Evolutionary conservation across 2,888 invertebrate genomes (phyloP).

Genomic region (Eulithis testata): DNA sequence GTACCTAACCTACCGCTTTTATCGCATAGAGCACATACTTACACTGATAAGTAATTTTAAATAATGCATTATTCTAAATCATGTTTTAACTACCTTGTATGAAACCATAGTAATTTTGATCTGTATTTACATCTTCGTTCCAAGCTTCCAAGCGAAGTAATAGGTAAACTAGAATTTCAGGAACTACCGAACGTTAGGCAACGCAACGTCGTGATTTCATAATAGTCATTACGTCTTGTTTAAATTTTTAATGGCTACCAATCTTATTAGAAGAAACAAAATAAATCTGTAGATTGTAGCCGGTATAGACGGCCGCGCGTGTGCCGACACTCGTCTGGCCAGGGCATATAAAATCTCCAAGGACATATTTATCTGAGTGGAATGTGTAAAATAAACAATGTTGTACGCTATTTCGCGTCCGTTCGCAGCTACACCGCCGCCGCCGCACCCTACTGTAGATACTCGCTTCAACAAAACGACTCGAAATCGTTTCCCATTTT

Average conservation of each 20-base stretch:
- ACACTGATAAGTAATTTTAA: slow-evolving; percentile 64
- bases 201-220: slow-evolving; percentile 34
- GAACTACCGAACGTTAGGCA: slow-evolving; percentile 35
- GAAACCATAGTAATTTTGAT: not conserved
- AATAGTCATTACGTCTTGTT: slow-evolving; percentile 39
- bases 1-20: slow-evolving; percentile 61
- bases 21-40: slow-evolving; percentile 64
- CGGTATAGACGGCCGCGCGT: slow-evolving; percentile 44
- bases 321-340: slow-evolving; percentile 55
- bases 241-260: slow-evolving; percentile 43
- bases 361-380: slow-evolving; percentile 81
- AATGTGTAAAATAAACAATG: slow-evolving; percentile 80
- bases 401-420: slow-evolving; percentile 68
- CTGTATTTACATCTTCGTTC: too few species aligned
- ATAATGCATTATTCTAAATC: slow-evolving; percentile 66
- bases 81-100: slow-evolving; percentile 52
- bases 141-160: not conserved
- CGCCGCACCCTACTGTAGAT: slow-evolving; percentile 52
- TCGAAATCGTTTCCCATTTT: slow-evolving; percentile 24
- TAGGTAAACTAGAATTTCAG: slow-evolving; percentile 34
- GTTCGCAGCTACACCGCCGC: slow-evolving; percentile 55
- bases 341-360: slow-evolving; percentile 73
- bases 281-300: slow-evolving; percentile 58
- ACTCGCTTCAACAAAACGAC: slow-evolving; percentile 45
- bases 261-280: slow-evolving; percentile 58